A percentile compares a stretch with the other conserved stretches of the same genome.
Evolutionary conservation across 2,888 invertebrate species (phyloP).

Genomic region (Pimpla rufipes): DNA sequence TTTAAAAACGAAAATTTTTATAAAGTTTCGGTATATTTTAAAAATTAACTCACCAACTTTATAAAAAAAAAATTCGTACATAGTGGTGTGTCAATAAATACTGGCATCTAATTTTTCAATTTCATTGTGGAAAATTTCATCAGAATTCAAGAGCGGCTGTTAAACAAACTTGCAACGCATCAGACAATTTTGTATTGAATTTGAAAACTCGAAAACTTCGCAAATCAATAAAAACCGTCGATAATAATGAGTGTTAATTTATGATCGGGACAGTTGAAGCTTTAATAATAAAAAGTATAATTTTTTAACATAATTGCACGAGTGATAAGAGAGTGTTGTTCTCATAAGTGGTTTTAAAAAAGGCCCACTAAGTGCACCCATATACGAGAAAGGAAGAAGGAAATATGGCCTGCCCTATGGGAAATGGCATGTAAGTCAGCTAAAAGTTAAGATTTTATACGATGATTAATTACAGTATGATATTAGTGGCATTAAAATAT

Average conservation of each 20-base stretch:
- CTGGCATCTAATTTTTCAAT: too few relatives aligned
- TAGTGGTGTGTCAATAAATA: too few relatives aligned
- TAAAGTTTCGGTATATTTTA: neutral
- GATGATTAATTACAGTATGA: neutral
- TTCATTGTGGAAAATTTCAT: too few relatives aligned
- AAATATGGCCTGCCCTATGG: slow-evolving; percentile 69
- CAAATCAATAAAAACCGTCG: neutral
- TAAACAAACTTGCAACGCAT: neutral
- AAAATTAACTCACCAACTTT: neutral
- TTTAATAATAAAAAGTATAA: neutral
- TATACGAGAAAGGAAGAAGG: neutral
- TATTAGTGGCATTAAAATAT: neutral
- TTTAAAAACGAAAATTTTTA: too few relatives aligned
- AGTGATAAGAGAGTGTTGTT: slow-evolving; percentile 5
- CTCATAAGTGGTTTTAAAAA: too few relatives aligned
- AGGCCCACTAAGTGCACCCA: neutral
- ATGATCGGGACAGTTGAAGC: neutral
- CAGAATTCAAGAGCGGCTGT: neutral
- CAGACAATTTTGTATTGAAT: too few relatives aligned
- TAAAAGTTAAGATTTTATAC: neutral
- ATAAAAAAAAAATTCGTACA: too few relatives aligned
- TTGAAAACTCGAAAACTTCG: neutral
- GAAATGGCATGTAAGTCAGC: slow-evolving; percentile 67
- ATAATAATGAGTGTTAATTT: slow-evolving; percentile 12
- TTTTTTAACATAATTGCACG: neutral